phyloP scores from a whole-genome alignment of 92 coral and sea anemone genomes.

The Galaxea fascicularis region DNA sequence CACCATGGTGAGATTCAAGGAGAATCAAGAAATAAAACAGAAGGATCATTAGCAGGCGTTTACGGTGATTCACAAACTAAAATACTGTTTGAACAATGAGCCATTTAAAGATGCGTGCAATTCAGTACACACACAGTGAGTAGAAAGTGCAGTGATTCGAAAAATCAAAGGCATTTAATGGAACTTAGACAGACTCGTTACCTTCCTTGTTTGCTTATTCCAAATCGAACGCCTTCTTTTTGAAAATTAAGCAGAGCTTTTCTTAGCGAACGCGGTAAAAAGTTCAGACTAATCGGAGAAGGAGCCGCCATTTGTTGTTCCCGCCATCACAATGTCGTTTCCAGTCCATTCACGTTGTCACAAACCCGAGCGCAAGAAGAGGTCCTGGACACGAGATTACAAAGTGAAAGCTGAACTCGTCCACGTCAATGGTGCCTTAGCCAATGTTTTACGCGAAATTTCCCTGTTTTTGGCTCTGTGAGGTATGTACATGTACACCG shows the following conservation, averaged over 20 bases:
- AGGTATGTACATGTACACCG: no score
- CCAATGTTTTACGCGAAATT: no score
- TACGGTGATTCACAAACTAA: background rate
- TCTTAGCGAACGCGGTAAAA: constrained; percentile 74
- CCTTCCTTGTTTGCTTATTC: constrained; percentile 93
- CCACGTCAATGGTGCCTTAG: no score
- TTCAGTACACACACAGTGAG: background rate
- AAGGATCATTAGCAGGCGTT: background rate
- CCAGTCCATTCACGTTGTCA: background rate
- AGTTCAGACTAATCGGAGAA: constrained; percentile 55
- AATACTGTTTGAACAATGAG: background rate
- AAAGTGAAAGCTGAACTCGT: no score
- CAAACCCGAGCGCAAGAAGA: background rate
- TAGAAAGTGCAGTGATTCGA: background rate
- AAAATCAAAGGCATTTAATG: background rate
- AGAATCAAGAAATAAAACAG: background rate
- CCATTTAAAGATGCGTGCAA: background rate
- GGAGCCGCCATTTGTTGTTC: constrained; percentile 27
- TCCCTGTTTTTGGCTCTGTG: no score
- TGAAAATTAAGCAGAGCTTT: constrained; percentile 85
- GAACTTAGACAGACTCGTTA: constrained; percentile 13
- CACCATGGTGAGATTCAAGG: background rate
- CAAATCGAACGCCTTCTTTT: constrained; percentile 87
- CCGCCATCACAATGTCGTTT: constrained; percentile 13
- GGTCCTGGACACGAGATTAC: background rate